Base-by-base conservation (phyloP, 30 jellyfish, hydroid and myxozoan species). In the Mastigias papua region DNA sequence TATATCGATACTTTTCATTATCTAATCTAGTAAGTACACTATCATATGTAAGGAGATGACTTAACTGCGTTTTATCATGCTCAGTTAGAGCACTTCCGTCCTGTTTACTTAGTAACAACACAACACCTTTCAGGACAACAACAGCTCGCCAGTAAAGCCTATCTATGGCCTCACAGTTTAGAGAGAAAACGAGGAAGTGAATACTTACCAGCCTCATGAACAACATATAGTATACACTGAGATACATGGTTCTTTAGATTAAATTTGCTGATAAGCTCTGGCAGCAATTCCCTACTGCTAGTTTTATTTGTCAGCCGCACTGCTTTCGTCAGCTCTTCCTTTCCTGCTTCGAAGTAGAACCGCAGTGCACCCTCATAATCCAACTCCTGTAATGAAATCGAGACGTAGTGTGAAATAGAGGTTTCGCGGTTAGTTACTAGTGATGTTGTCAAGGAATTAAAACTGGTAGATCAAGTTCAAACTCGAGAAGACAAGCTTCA, bases 281-380 rank as follows among this genome's bases (percentile, higher is more conserved):
- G 97, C 78, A 95, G 81, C 15, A 95, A 84, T 60, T 95, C 99
- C 70, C 50, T 92, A 20, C 82, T 98, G 21, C 87, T 65, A 7
- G 98, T 95, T 73, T 63, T 87, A 92, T 87, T 90, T 13, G 84
- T 72, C 7, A 95, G 49, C 28, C 89, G 83, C 42, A 95, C 96
- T 6, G 99, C 98, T 76, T 95, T 95, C 49, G 99, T 91, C 66
- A 95, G 94, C 80, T 91, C 97, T 62, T 97, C 96, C 31, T 82
- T 70, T n/a, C 98, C 99, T 61, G 95, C 96, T 73, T 82, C 99
- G 74, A 76, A 95, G 66, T 95, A 95, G 76, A 95, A 95, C 37
- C 98, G 83, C 21, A 95, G 80, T 32, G 99, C 99, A 27, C 99
- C 99, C 91, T 91, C 97, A 74, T 86, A 95, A 80, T 95, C 98